Base-by-base conservation (phyloP, 2,113 vertebrate genomes). In the Theristicus caerulescens region DNA sequence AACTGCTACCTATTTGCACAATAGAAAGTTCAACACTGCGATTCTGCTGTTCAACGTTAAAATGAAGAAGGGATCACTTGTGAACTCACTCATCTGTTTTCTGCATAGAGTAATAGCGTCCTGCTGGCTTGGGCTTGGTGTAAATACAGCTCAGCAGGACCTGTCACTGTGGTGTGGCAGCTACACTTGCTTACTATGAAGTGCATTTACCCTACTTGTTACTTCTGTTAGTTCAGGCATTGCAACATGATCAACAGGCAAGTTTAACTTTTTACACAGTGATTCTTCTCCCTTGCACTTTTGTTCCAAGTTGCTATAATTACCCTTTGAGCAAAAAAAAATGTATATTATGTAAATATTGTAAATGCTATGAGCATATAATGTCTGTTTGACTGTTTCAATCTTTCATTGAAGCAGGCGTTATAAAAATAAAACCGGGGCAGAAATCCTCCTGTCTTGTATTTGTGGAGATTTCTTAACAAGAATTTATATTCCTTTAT, bases 281-380 rank as follows among this genome's bases (percentile, higher is more conserved):
- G 42, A 70, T 74, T 94, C 46, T 91, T 88, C 89, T 93, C 59
- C 58, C 82, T 96, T 88, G 71, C 83, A 94, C 94, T 97, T 97
- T 88, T 83, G 38, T 93, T 96, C 82, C 65, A 77, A 87, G 78
- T 86, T 87, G 74, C 80, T 90, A 42, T 65, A 62, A 82, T 57
- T 86, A 81, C 84, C 72, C 44, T 16, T 76, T 95, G 65, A 72
- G 55, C 51, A 84, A 85, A 94, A 92, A 90, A 64, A 83, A 47
- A 65, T 88, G 84, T 94, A 94, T 82, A 92, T 92, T 86, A 67
- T 98, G 92, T 97, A 65, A 94, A 95, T 95, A 95, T 22, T 97
- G 90, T 98, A 94, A 88, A 82, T 94, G 62, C 14, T 85, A 55
- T 84, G 59, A 72, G 54, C 46, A 54, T 88, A 85, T 57, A 42